Conservation (phyloP, 2,888 invertebrate species). For the Erannis defoliaria region DNA sequence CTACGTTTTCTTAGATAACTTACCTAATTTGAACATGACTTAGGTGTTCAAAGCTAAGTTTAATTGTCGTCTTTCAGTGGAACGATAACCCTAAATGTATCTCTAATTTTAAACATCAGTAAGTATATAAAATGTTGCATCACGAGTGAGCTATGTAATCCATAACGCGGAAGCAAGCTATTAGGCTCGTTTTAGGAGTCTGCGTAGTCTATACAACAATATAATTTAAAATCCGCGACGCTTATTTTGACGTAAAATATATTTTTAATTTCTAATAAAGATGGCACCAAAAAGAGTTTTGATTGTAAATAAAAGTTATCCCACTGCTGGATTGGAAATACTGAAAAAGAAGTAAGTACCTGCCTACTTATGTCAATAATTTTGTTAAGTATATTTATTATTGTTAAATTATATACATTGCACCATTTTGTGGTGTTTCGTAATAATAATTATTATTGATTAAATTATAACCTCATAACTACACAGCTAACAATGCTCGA, state of each 20-base stretch:
- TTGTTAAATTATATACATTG: no score
- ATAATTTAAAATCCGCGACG: no score
- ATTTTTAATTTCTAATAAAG: slow-evolving; percentile 24
- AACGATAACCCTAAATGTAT: not conserved
- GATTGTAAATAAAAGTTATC: slow-evolving; percentile 70
- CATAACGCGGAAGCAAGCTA: not conserved
- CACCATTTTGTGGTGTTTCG: no score
- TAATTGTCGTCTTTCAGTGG: not conserved
- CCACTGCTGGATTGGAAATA: slow-evolving; percentile 66
- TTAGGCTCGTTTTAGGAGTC: no score
- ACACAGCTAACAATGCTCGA: not conserved
- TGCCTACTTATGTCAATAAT: no score
- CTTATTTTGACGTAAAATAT: no score
- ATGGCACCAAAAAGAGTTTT: slow-evolving; percentile 70
- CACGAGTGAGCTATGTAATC: not conserved
- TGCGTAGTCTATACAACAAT: no score
- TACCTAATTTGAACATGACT: no score
- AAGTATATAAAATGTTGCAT: not conserved
- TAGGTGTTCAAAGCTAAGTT: no score
- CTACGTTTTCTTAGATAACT: no score
- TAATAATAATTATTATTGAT: not conserved
- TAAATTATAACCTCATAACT: not conserved
- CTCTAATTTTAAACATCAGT: not conserved
- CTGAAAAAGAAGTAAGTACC: slow-evolving; percentile 69
- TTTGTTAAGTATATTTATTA: not conserved